phyloP scores from a whole-genome alignment of 2,888 invertebrate species.

The Branchipolynoe longqiensis region DNA sequence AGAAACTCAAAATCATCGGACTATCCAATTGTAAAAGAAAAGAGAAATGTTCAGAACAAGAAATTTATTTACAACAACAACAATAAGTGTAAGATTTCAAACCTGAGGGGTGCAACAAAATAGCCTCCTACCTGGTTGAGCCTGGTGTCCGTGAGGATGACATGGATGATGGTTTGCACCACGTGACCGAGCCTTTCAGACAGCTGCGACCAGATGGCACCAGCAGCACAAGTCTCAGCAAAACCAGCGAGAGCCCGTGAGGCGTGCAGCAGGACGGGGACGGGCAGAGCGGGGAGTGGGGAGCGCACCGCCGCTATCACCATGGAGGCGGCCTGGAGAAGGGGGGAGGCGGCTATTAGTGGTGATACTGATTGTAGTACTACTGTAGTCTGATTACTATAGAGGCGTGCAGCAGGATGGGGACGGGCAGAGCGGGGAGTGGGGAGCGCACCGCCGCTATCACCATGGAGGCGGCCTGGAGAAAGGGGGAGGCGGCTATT shows the following conservation, averaged over 20 bases:
- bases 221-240: background rate
- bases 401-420: background rate
- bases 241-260: background rate
- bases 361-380: too few relatives aligned
- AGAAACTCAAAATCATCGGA: too few relatives aligned
- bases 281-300: background rate
- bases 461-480: background rate
- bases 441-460: background rate
- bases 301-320: constrained; percentile 4
- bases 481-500: background rate
- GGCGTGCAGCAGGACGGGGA: background rate
- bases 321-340: background rate
- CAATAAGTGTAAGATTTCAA: too few relatives aligned
- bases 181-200: constrained; percentile 18
- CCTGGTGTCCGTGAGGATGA: background rate
- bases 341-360: too few relatives aligned
- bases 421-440: background rate
- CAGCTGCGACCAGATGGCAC: background rate
- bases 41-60: too few relatives aligned
- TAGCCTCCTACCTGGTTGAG: constrained; percentile 14
- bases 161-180: background rate
- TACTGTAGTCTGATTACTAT: too few relatives aligned
- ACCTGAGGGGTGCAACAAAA: background rate
- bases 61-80: too few relatives aligned
- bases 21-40: too few relatives aligned